Conservation (phyloP, 2,888 invertebrate species). For the Nesidiocoris tenuis region DNA sequence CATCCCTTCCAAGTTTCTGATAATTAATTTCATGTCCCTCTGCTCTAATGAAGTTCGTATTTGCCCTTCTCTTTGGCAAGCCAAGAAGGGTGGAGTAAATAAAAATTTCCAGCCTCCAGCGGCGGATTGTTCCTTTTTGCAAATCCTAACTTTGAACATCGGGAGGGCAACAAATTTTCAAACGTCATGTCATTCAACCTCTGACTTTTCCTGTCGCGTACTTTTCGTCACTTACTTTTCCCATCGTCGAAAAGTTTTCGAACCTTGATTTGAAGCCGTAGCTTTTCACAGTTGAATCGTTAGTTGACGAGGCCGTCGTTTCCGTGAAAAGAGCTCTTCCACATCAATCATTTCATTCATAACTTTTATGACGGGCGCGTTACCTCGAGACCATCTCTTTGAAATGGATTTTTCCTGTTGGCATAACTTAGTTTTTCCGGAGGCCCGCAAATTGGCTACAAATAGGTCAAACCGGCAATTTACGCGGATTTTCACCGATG, state of each 20-base stretch:
- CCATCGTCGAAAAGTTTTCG: background rate
- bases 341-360: constrained; percentile 11
- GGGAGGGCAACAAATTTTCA: background rate
- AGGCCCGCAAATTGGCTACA: no score
- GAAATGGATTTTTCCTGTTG: background rate
- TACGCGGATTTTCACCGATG: no score
- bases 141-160: background rate
- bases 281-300: background rate
- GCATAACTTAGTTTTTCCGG: background rate
- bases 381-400: background rate
- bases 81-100: background rate
- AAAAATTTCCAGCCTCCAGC: background rate
- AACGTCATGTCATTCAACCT: background rate
- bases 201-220: background rate
- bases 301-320: background rate
- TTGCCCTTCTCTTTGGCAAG: background rate
- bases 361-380: constrained; percentile 4
- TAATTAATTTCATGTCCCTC: background rate
- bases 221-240: background rate
- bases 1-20: background rate
- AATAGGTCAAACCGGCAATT: no score
- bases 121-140: background rate
- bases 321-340: background rate
- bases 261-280: background rate
- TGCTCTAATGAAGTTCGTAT: background rate